These are phyloP conservation scores for Rhadinocentrus ornatus DNA, from an alignment of 2,797 vertebrate genomes.

Conservation along the genomic window DNA sequence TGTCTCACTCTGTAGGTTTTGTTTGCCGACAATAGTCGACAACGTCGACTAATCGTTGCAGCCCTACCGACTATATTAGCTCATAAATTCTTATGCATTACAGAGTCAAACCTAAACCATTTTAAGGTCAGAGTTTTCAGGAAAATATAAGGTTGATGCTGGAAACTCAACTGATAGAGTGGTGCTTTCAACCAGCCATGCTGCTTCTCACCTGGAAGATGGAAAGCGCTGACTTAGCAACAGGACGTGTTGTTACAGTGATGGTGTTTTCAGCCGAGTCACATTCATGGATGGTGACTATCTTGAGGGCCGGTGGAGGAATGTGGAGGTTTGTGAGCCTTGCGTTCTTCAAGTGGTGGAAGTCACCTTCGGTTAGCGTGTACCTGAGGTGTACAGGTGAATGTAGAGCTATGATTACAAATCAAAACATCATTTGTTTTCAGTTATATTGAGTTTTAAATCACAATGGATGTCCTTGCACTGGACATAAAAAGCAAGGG, in stretches of 20 bases:
- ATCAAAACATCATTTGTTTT: neutral
- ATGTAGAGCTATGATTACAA: neutral
- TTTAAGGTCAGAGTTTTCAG: neutral
- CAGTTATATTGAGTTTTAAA: constrained; percentile 1
- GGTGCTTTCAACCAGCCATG: neutral
- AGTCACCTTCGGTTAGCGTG: constrained; percentile 96
- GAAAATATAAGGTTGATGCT: neutral
- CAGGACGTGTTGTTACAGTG: constrained; percentile 82
- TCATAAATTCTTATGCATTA: neutral
- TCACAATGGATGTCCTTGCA: neutral
- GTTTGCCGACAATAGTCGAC: no score
- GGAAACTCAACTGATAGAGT: neutral
- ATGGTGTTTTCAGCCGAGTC: constrained; percentile 91
- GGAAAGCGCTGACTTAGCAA: constrained; percentile 90
- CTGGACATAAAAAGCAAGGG: constrained; percentile 14
- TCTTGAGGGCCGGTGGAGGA: constrained; percentile 89
- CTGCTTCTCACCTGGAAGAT: constrained; percentile 92
- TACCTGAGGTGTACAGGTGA: constrained; percentile 82
- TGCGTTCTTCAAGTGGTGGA: constrained; percentile 97
- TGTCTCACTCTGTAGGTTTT: no score
- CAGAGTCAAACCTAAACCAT: neutral
- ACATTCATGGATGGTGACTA: constrained; percentile 96
- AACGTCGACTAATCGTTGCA: no score
- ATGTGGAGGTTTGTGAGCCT: constrained; percentile 93
- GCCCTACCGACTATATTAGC: neutral